Evolutionary conservation across 2,113 vertebrate species (phyloP).

Genomic region (Sturnira hondurensis): DNA sequence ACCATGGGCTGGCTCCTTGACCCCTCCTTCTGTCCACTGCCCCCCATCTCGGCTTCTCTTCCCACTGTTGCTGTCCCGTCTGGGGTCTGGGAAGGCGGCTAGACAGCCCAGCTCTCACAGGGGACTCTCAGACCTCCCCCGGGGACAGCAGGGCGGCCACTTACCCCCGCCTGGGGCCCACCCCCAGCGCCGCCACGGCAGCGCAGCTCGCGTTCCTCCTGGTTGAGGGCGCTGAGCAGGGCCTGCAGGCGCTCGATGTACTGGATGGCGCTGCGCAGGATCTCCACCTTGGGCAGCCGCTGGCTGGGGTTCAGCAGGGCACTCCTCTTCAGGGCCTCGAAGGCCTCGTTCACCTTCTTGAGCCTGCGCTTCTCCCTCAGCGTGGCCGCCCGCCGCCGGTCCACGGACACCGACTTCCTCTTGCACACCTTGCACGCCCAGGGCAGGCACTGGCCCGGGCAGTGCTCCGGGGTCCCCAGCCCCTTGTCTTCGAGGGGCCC

Average conservation of each 20-base stretch:
- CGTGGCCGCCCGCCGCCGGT: slow-evolving; percentile 93
- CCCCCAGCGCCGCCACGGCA: slow-evolving; percentile 77
- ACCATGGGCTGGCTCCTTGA: too few species aligned
- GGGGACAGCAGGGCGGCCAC: slow-evolving; percentile 58
- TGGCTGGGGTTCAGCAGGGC: slow-evolving; percentile 98
- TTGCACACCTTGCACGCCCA: slow-evolving; percentile 99
- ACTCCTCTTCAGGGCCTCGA: slow-evolving; percentile 97
- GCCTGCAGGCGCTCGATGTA: slow-evolving; percentile 97
- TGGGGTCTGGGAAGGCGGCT: neutral
- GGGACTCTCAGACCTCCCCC: neutral
- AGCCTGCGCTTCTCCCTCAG: slow-evolving; percentile 94
- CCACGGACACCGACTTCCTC: slow-evolving; percentile 94
- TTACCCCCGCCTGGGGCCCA: slow-evolving; percentile 85
- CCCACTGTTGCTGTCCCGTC: neutral
- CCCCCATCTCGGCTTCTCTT: neutral
- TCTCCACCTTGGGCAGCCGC: slow-evolving; percentile 98
- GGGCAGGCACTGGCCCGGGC: slow-evolving; percentile 94
- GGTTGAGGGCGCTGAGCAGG: slow-evolving; percentile 94
- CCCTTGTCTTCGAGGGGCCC: slow-evolving; percentile 89
- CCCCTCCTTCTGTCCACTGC: neutral
- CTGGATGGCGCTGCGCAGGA: slow-evolving; percentile 97
- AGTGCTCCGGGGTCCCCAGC: slow-evolving; percentile 87
- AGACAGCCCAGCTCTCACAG: neutral
- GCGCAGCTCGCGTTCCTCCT: slow-evolving; percentile 92
- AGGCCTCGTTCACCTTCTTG: slow-evolving; percentile 99